Evolutionary conservation across 2,113 vertebrate genomes (phyloP), one percentile per base, ranked within the genome.

Genomic region (Toxotes jaculatrix): DNA sequence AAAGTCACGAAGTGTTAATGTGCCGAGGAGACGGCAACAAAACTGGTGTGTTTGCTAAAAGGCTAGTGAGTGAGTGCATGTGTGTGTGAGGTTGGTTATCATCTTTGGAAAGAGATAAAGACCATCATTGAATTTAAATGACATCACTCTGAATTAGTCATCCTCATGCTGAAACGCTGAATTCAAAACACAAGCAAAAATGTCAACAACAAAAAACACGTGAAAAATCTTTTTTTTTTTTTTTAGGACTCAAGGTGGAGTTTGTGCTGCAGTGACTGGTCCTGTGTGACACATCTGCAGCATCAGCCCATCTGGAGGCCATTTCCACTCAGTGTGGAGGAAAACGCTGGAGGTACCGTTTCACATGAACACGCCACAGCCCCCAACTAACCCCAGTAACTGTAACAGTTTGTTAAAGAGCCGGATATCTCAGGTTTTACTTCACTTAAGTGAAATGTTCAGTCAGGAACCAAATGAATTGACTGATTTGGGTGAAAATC

Each of bases 1-100:
- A 67, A 74, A 71, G 63, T 43, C 53, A 56, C 31, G 8, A 19
- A 53, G 64, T 63, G 69, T 78, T 45, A 57, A 36, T 55, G 68
- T 74, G 63, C 31, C n/a, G 32, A 65, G 62, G 19, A 63, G n/a
- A 77, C 40, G 66, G 53, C 23, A 8, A 40, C 23, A 56, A 4
- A 69, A 38, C 13, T 66, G 47, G n/a, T 27, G 16, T 64, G 27
- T 80, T 32, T 61, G 47, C 53, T 66, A 31, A 32, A 82, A 36
- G 51, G 62, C 42, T 67, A 51, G 19, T 49, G 36, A 57, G 16
- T 45, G 1, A 55, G 70, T 71, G 16, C 70, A 53, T 55, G 65
- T 62, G 31, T 43, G 53, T 45, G 36, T 70, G 21, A 27, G 27
- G 27, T 27, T 43, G 61, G 40, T 13, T 62, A 23, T 21, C 4